These are phyloP conservation scores for human (Homo sapiens) DNA, from an alignment of 2,113 vertebrate genomes.

Conservation along the genomic window DNA sequence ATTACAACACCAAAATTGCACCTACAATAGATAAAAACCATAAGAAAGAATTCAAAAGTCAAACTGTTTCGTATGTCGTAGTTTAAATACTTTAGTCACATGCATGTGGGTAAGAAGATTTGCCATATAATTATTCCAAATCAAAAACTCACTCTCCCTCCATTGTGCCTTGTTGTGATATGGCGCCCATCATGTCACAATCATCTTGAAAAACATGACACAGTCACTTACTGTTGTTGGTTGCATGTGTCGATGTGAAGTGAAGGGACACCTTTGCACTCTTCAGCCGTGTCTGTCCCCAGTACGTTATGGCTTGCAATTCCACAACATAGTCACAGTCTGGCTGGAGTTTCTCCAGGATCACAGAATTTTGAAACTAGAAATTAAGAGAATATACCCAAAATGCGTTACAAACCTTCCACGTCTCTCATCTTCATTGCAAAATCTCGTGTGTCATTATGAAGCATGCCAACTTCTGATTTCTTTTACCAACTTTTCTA, in stretches of 20 bases:
- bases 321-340: conserved; percentile 92
- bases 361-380: conserved; percentile 90
- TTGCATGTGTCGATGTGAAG: conserved; percentile 85
- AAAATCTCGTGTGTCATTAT: rapidly evolving
- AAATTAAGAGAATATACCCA: conserved; percentile 51
- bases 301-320: conserved; percentile 93
- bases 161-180: no score
- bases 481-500: no score
- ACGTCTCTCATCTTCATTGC: not conserved
- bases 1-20: rapidly evolving
- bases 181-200: not conserved
- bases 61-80: rapidly evolving
- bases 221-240: conserved; percentile 84
- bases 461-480: rapidly evolving
- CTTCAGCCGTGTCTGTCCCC: conserved; percentile 95
- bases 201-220: rapidly evolving
- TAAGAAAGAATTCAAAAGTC: not conserved
- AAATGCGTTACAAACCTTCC: not conserved
- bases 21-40: rapidly evolving
- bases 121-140: no score
- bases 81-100: not conserved
- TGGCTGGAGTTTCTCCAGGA: conserved; percentile 90
- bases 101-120: rapidly evolving
- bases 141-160: no score
- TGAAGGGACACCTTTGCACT: conserved; percentile 91